A percentile compares a stretch with the other conserved stretches of the same genome.
Conservation (phyloP, 2,888 invertebrate genomes). For the Coelinius sp. region DNA sequence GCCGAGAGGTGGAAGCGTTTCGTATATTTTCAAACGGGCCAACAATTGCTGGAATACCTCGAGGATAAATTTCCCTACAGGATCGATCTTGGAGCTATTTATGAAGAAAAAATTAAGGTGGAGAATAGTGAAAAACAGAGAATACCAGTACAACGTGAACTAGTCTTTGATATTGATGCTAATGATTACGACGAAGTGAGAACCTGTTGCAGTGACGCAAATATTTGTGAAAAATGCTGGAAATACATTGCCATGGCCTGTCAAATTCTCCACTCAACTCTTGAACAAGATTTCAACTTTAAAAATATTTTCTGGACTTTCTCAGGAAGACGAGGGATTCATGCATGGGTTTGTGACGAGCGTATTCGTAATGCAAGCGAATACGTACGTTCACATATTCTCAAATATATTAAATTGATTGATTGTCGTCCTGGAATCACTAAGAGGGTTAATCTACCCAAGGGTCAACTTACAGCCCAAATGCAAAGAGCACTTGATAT, state of each 20-base stretch:
- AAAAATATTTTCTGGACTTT: conserved; percentile 96
- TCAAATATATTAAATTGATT: not conserved
- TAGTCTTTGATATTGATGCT: conserved; percentile 99
- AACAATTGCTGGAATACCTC: too few species aligned
- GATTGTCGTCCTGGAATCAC: not conserved
- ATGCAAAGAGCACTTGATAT: conserved; percentile 79
- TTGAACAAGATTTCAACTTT: conserved; percentile 97
- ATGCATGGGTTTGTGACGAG: conserved; percentile 98
- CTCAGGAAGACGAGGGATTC: conserved; percentile 97
- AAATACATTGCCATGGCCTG: conserved; percentile 95
- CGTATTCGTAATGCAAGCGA: conserved; percentile 84
- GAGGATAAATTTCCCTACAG: too few species aligned
- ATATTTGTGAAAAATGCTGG: conserved; percentile 96
- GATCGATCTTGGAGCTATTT: too few species aligned
- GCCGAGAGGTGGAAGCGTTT: too few species aligned
- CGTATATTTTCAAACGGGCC: too few species aligned
- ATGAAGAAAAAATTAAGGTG: too few species aligned
- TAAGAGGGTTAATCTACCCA: not conserved
- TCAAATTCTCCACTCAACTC: conserved; percentile 86
- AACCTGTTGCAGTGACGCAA: conserved; percentile 91
- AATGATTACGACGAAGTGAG: conserved; percentile 98
- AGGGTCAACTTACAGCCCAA: not conserved
- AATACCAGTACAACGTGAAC: conserved; percentile 80
- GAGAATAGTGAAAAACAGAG: conserved; percentile 23
- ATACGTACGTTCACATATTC: conserved; percentile 73